Evolutionary conservation across 2,888 invertebrate species (phyloP).

Genomic region (Clostera curtula): DNA sequence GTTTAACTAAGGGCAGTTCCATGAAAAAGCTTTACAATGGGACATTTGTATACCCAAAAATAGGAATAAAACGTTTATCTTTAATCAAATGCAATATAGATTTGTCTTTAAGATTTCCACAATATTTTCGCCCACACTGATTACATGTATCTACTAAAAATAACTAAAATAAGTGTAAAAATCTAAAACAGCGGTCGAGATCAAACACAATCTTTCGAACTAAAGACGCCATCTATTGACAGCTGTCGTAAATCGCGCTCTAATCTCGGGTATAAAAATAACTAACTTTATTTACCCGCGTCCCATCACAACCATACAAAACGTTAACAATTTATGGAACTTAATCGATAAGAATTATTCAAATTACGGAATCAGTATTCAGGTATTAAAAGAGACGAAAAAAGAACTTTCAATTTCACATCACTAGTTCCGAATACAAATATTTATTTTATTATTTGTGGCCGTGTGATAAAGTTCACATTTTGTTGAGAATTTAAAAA

Average conservation of each 20-base stretch:
- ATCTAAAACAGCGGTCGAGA: too few species aligned
- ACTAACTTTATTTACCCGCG: constrained; percentile 20
- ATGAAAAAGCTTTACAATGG: too few species aligned
- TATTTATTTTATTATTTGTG: constrained; percentile 1
- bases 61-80: too few species aligned
- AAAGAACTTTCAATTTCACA: constrained; percentile 20
- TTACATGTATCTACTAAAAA: too few species aligned
- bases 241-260: not conserved
- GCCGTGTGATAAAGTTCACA: not conserved
- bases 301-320: constrained; percentile 11
- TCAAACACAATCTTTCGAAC: too few species aligned
- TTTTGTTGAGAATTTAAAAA: constrained; percentile 4
- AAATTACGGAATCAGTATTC: constrained; percentile 26
- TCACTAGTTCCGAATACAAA: constrained; percentile 8
- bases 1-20: too few species aligned
- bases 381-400: constrained; percentile 22
- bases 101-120: too few species aligned
- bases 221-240: not conserved
- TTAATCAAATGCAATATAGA: too few species aligned
- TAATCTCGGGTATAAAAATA: constrained; percentile 18
- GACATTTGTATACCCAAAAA: too few species aligned
- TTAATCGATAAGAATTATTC: constrained; percentile 20
- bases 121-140: too few species aligned
- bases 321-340: constrained; percentile 15
- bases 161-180: too few species aligned